Percentiles rank a stretch among this genome's conserved stretches.
phyloP scores from a whole-genome alignment of 2,113 vertebrate genomes.

The Phaethon lepturus region DNA sequence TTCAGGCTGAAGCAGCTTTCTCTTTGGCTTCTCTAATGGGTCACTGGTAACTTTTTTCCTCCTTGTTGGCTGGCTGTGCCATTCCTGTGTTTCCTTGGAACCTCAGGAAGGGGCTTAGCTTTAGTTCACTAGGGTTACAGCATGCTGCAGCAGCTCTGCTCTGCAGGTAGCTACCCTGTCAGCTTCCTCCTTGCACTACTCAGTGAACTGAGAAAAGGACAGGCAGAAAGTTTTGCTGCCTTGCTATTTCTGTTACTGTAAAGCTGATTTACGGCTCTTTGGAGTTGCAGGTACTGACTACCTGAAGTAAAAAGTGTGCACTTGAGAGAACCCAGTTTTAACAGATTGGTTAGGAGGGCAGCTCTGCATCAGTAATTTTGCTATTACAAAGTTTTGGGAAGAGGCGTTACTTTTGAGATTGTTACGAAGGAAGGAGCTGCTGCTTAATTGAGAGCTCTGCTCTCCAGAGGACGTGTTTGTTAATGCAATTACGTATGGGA shows the following conservation, averaged over 20 bases:
- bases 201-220: background rate
- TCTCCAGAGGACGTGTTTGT: background rate
- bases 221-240: background rate
- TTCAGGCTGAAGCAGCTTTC: background rate
- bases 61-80: background rate
- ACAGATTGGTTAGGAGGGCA: background rate
- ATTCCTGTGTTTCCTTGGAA: background rate
- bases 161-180: background rate
- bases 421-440: background rate
- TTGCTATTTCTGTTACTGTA: background rate
- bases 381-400: background rate
- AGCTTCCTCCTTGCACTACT: background rate
- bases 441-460: background rate
- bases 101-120: background rate
- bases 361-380: background rate
- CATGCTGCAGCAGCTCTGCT: background rate
- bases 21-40: background rate
- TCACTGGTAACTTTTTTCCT: background rate
- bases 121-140: background rate
- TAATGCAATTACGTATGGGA: background rate
- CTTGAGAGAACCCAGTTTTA: background rate
- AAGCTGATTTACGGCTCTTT: background rate
- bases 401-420: background rate
- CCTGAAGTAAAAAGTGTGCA: background rate
- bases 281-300: background rate